Conservation (phyloP, 2,888 invertebrate species). For the Nesidiocoris tenuis region DNA sequence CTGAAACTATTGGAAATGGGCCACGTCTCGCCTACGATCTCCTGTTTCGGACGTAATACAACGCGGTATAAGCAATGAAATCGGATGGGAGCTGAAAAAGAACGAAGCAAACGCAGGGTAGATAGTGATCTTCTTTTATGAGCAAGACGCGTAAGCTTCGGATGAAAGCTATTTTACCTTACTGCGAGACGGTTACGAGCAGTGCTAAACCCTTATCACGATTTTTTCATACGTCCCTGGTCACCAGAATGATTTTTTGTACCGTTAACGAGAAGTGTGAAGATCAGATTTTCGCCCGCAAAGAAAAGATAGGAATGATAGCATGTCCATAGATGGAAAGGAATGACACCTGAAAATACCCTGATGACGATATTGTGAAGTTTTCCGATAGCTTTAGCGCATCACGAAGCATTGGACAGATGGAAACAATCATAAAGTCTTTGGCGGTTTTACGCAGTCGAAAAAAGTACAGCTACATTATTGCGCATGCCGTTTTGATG, state of each 20-base stretch:
- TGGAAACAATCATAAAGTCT: too few species aligned
- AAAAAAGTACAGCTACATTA: too few species aligned
- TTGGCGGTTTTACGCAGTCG: too few species aligned
- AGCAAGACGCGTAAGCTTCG: conserved; percentile 26
- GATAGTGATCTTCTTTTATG: conserved; percentile 37
- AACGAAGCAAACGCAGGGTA: conserved; percentile 27
- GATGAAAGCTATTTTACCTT: conserved; percentile 25
- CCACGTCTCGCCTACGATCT: not conserved
- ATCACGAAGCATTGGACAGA: too few species aligned
- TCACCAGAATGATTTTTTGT: conserved; percentile 22
- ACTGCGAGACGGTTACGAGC: conserved; percentile 16
- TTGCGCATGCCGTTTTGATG: too few species aligned
- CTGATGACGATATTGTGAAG: too few species aligned
- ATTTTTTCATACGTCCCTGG: not conserved
- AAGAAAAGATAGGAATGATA: not conserved
- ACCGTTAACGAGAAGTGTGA: conserved; percentile 7
- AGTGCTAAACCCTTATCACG: not conserved
- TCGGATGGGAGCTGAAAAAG: conserved; percentile 3
- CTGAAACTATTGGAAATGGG: conserved; percentile 17
- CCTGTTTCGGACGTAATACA: conserved; percentile 29
- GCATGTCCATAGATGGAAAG: not conserved
- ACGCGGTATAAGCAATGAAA: too few species aligned
- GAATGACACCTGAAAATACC: too few species aligned
- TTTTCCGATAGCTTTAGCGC: too few species aligned
- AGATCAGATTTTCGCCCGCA: not conserved